Percentiles rank a stretch among this genome's conserved stretches.
Evolutionary conservation across 1,140 invertebrate species (phyloP).

Genomic region (Atopsyche davidsoni): DNA sequence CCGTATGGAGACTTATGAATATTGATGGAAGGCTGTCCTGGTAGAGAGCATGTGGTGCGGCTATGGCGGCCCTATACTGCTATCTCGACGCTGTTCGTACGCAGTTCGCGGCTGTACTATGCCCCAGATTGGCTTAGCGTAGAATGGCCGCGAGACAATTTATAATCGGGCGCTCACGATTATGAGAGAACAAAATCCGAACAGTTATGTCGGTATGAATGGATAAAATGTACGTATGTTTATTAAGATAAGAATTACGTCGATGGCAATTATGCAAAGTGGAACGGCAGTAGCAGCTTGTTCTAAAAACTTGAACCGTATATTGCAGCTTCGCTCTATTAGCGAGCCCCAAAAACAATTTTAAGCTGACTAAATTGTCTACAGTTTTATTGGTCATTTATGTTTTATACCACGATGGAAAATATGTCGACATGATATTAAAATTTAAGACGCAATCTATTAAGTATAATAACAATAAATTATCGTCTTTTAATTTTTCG

Average conservation of each 20-base stretch:
- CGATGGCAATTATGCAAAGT: conserved; percentile 17
- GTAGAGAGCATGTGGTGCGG: not conserved
- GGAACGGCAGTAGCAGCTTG: conserved; percentile 3
- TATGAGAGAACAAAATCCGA: conserved; percentile 28
- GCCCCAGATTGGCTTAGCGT: conserved; percentile 28
- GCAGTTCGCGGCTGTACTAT: conserved; percentile 7
- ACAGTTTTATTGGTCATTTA: no score
- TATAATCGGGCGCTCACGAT: conserved; percentile 27
- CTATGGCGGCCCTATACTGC: not conserved
- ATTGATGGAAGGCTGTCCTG: not conserved
- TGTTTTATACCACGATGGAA: no score
- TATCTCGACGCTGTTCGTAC: conserved; percentile 15
- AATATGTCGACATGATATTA: no score
- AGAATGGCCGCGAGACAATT: conserved; percentile 29
- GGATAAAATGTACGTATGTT: conserved; percentile 2
- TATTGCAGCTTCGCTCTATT: no score
- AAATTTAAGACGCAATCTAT: no score
- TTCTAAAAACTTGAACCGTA: no score
- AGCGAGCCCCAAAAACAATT: no score
- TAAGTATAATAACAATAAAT: no score
- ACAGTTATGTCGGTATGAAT: conserved; percentile 26
- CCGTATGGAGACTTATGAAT: no score
- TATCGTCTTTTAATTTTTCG: no score
- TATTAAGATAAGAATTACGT: conserved; percentile 1
- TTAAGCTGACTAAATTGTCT: no score